Conservation (phyloP, 2,888 invertebrate genomes). For the Rhagophthalmus giganteus region DNA sequence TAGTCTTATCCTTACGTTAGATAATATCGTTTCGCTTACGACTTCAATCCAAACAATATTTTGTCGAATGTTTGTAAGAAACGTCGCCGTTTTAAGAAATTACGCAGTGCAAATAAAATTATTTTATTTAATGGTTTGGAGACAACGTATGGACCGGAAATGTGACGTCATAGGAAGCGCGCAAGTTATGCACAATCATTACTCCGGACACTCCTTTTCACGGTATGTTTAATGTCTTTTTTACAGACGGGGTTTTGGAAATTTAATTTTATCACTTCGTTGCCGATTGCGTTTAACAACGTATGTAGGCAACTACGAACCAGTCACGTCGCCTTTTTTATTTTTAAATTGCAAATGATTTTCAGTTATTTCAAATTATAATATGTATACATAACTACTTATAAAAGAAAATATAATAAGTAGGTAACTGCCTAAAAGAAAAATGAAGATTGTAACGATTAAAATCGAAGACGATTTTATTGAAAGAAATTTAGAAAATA, state of each 20-base stretch:
- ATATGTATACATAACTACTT: too few relatives aligned
- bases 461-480: constrained; percentile 2
- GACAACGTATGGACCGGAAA: constrained; percentile 37
- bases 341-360: too few relatives aligned
- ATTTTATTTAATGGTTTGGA: constrained; percentile 21
- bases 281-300: background rate
- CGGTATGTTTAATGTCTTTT: constrained; percentile 41
- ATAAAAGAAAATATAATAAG: background rate
- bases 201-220: constrained; percentile 41
- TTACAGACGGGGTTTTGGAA: constrained; percentile 28
- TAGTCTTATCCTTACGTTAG: too few relatives aligned
- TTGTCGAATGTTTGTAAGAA: too few relatives aligned
- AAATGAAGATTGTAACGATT: background rate
- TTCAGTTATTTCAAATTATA: too few relatives aligned
- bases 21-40: too few relatives aligned
- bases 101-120: background rate
- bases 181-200: constrained; percentile 41
- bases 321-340: too few relatives aligned
- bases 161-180: constrained; percentile 43
- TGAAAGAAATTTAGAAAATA: constrained; percentile 1
- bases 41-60: too few relatives aligned
- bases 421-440: background rate
- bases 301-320: too few relatives aligned
- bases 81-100: background rate
- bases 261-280: constrained; percentile 5